Base-by-base conservation (phyloP, 2,888 invertebrate species). In the Cataglyphis altisquamis region DNA sequence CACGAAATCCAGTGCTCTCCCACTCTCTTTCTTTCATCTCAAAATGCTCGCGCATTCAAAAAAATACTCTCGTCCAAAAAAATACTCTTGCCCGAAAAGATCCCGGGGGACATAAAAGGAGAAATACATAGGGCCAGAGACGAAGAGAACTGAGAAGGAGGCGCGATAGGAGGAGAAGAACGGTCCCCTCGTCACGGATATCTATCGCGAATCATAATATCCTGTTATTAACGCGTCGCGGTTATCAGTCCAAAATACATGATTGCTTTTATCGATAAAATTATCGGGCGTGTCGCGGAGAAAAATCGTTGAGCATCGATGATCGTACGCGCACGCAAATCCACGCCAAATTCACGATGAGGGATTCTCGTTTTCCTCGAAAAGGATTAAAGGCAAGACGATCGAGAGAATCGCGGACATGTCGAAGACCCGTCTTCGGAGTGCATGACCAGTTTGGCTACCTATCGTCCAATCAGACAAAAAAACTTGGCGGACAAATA, bases 191-290 rank as follows among this genome's bases (percentile, higher is more conserved):
- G 89, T 90, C 88, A 87, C 85, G 86, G 88, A 87, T 90, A 90
- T 90, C 89, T 88, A 88, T 90, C 88, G 88, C 88, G 86, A 90
- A 91, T 90, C 91, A 90, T 89, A 90, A 91, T 90, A 87, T 92
- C 88, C 89, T 90, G 90, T 90, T 90, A 90, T 92, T 91, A 91
- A 89, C 90, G 89, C 86, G 88, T 88, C 89, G 86, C 86, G 85
- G 74, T 57, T 85, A 86, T 84, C 88, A 48, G 41, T 21, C 62
- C 70, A 75, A 84, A 84, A 86, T 87, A 86, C 70, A 78, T 81
- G 74, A 45, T 25, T 10, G 63, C 52, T 29, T 41, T 75, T 64
- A 74, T 81, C 81, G 82, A 78, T 60, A 63, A 82, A 55, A 25
- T 36, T 77, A 78, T 82, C 78, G 41, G 57, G 21, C 15, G 63